Conservation (phyloP, 2,113 vertebrate species). For the Phoxinus phoxinus region DNA sequence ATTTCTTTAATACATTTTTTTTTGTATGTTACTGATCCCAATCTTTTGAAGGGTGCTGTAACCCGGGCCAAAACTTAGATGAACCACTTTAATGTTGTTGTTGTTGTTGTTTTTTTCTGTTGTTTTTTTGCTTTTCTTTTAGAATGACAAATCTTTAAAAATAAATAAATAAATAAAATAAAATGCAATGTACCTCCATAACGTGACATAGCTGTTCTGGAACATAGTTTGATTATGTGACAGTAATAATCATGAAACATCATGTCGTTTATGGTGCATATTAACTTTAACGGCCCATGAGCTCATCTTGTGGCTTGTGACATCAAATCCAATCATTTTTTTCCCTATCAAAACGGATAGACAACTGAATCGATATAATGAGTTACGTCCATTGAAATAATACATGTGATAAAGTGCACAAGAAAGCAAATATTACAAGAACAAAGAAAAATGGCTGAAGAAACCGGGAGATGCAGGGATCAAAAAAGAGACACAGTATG, state of each 20-base stretch:
- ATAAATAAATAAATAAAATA: too few relatives aligned
- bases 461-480: not conserved
- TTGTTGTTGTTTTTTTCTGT: too few relatives aligned
- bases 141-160: too few relatives aligned
- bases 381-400: slow-evolving; percentile 8
- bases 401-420: not conserved
- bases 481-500: slow-evolving; percentile 22
- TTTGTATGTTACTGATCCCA: too few relatives aligned
- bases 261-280: not conserved
- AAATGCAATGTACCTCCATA: not conserved
- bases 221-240: slow-evolving; percentile 34
- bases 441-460: not conserved
- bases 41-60: not conserved
- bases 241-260: slow-evolving; percentile 36
- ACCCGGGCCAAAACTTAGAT: not conserved
- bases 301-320: slow-evolving; percentile 5
- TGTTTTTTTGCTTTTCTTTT: too few relatives aligned
- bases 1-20: too few relatives aligned
- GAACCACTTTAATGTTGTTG: too few relatives aligned
- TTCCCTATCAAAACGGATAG: slow-evolving; percentile 13
- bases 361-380: not conserved
- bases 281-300: slow-evolving; percentile 16
- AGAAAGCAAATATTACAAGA: not conserved
- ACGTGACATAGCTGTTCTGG: slow-evolving; percentile 11
- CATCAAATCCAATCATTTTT: slow-evolving; percentile 22